These are phyloP conservation scores for Eptatretus atami DNA, from an alignment of 2,797 vertebrate genomes.

Conservation along the genomic window DNA sequence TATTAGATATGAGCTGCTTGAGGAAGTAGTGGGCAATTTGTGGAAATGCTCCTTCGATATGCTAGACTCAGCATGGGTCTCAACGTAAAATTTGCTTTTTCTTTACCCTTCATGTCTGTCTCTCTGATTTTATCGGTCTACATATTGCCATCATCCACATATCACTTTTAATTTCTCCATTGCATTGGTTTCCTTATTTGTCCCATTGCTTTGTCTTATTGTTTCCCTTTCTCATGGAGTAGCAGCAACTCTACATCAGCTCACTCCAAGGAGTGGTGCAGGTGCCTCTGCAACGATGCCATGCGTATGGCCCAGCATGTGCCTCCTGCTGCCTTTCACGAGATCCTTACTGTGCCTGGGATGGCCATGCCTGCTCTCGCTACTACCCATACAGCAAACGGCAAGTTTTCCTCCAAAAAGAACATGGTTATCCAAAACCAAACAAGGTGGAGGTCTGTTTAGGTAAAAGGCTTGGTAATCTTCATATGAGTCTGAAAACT, in stretches of 20 bases:
- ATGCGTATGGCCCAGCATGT: constrained; percentile 75
- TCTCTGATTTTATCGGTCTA: too few relatives aligned
- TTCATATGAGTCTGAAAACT: too few relatives aligned
- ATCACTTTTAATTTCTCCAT: neutral
- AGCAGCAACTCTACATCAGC: constrained; percentile 91
- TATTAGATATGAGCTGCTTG: too few relatives aligned
- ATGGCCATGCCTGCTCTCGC: constrained; percentile 66
- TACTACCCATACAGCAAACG: constrained; percentile 92
- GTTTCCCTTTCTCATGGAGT: constrained; percentile 7
- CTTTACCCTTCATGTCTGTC: too few relatives aligned
- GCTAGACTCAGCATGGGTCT: too few relatives aligned
- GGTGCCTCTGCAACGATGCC: constrained; percentile 72
- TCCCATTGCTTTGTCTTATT: neutral
- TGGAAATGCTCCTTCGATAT: too few relatives aligned
- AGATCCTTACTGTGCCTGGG: constrained; percentile 96
- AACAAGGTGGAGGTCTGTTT: too few relatives aligned
- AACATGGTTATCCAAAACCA: too few relatives aligned
- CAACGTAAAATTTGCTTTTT: too few relatives aligned
- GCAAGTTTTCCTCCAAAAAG: constrained; percentile 17
- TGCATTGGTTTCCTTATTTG: neutral
- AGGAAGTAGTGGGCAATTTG: too few relatives aligned
- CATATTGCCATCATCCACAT: too few relatives aligned
- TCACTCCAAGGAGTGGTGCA: constrained; percentile 54
- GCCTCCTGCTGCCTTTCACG: constrained; percentile 83
- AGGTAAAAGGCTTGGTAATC: too few relatives aligned